Evolutionary conservation across 2,888 invertebrate species (phyloP).

Genomic region (Trachelus troglodyta): DNA sequence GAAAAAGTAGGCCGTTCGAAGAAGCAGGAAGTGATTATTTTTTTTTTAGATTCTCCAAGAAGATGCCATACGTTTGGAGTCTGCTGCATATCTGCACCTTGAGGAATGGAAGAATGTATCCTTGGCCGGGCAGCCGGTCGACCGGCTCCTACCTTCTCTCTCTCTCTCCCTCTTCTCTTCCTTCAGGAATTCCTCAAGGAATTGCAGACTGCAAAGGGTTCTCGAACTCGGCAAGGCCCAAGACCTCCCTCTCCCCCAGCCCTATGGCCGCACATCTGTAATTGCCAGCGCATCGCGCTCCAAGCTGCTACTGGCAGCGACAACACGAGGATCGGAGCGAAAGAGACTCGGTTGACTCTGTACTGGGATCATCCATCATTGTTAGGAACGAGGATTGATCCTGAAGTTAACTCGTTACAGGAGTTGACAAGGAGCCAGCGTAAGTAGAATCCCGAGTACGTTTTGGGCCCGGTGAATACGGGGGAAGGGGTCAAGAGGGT

Average conservation of each 20-base stretch:
- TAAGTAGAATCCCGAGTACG: background rate
- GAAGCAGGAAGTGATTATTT: background rate
- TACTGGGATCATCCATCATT: background rate
- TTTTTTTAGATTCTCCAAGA: background rate
- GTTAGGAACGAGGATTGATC: background rate
- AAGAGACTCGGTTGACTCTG: background rate
- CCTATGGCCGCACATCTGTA: background rate
- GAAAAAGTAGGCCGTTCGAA: background rate
- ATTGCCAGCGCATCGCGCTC: background rate
- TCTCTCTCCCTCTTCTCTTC: background rate
- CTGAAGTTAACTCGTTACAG: background rate
- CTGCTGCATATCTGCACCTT: background rate
- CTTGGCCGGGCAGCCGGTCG: background rate
- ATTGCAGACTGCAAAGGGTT: background rate
- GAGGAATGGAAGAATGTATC: background rate
- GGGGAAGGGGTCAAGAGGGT: too few relatives aligned
- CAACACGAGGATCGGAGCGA: background rate
- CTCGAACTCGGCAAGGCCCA: background rate
- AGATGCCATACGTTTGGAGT: background rate
- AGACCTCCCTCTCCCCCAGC: background rate
- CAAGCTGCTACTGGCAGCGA: background rate
- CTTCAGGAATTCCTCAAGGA: background rate
- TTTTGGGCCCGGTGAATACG: too few relatives aligned
- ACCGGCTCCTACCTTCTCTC: background rate
- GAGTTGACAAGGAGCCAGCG: background rate